A percentile compares a stretch with the other conserved stretches of the same genome.
phyloP scores from a whole-genome alignment of 2,113 vertebrate species.

The Morone saxatilis region DNA sequence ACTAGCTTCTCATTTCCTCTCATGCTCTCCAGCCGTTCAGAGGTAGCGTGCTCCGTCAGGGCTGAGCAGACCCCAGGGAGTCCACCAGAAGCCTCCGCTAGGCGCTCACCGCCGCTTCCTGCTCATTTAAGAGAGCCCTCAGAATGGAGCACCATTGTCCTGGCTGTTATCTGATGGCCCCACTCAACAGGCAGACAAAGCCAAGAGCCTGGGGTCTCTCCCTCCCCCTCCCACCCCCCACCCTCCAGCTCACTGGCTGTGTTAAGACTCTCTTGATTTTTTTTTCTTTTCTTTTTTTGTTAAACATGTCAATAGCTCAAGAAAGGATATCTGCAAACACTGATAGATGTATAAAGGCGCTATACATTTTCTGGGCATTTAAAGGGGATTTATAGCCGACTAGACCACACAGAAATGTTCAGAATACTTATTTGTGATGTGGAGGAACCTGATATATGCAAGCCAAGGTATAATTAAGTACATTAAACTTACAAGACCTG shows the following conservation, averaged over 20 bases:
- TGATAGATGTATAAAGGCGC: constrained; percentile 28
- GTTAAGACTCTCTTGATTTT: constrained; percentile 40
- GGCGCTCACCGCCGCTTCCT: constrained; percentile 84
- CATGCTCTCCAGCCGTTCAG: constrained; percentile 79
- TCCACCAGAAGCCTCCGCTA: constrained; percentile 80
- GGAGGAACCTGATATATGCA: constrained; percentile 22
- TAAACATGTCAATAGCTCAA: constrained; percentile 49
- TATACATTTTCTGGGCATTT: not conserved
- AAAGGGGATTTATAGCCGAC: not conserved
- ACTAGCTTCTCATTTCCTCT: constrained; percentile 84
- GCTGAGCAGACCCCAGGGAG: constrained; percentile 84
- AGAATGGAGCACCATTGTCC: constrained; percentile 87
- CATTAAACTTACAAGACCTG: not conserved
- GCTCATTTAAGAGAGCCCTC: constrained; percentile 85
- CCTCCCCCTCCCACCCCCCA: constrained; percentile 14
- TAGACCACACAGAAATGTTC: constrained; percentile 2
- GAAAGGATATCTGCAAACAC: constrained; percentile 46
- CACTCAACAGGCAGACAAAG: constrained; percentile 83
- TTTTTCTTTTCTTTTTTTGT: constrained; percentile 11
- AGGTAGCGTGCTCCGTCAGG: constrained; percentile 79
- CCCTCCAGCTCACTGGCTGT: constrained; percentile 49
- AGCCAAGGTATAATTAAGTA: not conserved
- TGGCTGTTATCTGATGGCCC: constrained; percentile 86
- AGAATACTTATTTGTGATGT: not conserved
- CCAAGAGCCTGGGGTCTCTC: constrained; percentile 70